Evolutionary conservation across 1,140 invertebrate species (phyloP).

Genomic region (Liolophura sinensis): DNA sequence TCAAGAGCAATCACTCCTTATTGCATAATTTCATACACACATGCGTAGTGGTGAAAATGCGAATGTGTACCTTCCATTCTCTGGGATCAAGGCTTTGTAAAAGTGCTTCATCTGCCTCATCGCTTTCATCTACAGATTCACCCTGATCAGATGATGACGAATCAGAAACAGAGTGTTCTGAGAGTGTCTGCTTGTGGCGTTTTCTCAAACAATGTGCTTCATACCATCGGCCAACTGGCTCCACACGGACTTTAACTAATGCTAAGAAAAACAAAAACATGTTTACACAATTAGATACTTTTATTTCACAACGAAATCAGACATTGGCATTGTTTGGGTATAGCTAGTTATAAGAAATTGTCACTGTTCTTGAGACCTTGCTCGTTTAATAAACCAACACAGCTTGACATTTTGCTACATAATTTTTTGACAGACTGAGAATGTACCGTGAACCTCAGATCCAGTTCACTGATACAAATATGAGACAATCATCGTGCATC

Average conservation of each 20-base stretch:
- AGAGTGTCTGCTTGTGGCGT: conserved; percentile 52
- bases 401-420: too few species aligned
- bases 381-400: too few species aligned
- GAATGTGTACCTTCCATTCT: conserved; percentile 81
- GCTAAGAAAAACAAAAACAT: conserved; percentile 23
- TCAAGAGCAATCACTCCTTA: too few species aligned
- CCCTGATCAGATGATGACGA: conserved; percentile 48
- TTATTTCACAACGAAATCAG: background rate
- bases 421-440: too few species aligned
- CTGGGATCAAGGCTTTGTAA: conserved; percentile 90
- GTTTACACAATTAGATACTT: background rate
- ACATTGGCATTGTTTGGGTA: too few species aligned
- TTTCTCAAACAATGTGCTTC: conserved; percentile 49
- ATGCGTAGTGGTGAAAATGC: too few species aligned
- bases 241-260: conserved; percentile 32
- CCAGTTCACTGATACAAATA: too few species aligned
- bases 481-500: too few species aligned
- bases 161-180: conserved; percentile 33
- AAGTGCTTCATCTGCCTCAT: conserved; percentile 77
- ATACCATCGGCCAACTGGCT: conserved; percentile 62
- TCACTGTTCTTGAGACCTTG: too few species aligned
- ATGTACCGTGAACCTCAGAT: too few species aligned
- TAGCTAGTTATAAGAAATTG: too few species aligned
- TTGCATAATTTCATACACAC: too few species aligned
- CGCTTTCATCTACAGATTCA: conserved; percentile 35